A percentile compares a stretch with the other conserved stretches of the same genome.
Conservation (phyloP, 2,113 vertebrate species). For the Tor tambroides region DNA sequence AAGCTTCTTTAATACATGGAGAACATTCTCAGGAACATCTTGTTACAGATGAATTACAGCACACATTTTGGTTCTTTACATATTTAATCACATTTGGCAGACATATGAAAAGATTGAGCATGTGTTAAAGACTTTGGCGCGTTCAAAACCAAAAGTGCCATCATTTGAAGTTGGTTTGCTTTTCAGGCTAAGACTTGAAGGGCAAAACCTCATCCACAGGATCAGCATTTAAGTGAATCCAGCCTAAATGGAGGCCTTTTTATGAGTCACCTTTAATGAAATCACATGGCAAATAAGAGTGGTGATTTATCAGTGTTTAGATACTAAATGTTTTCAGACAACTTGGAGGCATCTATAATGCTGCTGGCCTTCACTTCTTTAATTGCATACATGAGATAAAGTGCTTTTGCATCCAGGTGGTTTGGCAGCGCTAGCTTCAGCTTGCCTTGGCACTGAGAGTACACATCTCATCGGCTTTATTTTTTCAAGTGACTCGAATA, state of each 20-base stretch:
- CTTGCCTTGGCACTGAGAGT: slow-evolving; percentile 20
- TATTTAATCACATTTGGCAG: slow-evolving; percentile 20
- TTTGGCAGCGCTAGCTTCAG: slow-evolving; percentile 42
- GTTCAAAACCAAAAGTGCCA: neutral
- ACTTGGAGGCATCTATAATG: slow-evolving; percentile 44
- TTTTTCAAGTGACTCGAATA: slow-evolving; percentile 23
- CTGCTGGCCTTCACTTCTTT: slow-evolving; percentile 36
- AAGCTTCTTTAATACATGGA: slow-evolving; percentile 13
- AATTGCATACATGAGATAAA: slow-evolving; percentile 51
- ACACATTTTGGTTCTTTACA: neutral
- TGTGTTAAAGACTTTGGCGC: slow-evolving; percentile 14
- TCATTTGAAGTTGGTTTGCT: slow-evolving; percentile 16
- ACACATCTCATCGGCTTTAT: slow-evolving; percentile 26
- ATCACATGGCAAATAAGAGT: slow-evolving; percentile 38
- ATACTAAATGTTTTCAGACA: slow-evolving; percentile 46
- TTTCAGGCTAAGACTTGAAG: slow-evolving; percentile 12
- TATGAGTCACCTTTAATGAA: slow-evolving; percentile 43
- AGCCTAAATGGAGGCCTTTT: neutral
- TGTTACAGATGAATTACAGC: slow-evolving; percentile 22
- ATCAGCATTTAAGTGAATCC: slow-evolving; percentile 17
- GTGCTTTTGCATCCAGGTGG: slow-evolving; percentile 49
- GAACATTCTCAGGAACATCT: slow-evolving; percentile 21
- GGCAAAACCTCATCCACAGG: slow-evolving; percentile 9
- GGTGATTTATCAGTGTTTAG: slow-evolving; percentile 43
- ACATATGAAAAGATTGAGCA: neutral